A percentile compares a stretch with the other conserved stretches of the same genome.
Evolutionary conservation across 2,113 vertebrate genomes (phyloP).

Genomic region (Heloderma charlesbogerti): DNA sequence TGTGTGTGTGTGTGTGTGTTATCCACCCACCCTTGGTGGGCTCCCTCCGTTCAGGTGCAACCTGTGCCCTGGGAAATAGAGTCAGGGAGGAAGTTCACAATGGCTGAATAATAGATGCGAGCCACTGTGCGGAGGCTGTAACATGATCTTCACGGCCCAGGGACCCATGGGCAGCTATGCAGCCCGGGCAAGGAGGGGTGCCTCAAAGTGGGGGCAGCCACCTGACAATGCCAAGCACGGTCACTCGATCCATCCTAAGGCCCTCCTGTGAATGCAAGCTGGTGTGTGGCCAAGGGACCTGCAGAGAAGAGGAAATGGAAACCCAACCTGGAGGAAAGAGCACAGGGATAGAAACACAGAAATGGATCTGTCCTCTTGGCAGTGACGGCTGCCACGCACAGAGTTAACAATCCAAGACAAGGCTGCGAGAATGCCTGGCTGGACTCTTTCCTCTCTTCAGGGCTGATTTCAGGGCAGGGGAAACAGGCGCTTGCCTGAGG

Average conservation of each 20-base stretch:
- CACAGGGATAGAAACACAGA: background rate
- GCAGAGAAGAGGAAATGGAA: constrained; percentile 49
- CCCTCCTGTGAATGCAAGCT: constrained; percentile 65
- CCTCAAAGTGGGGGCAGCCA: constrained; percentile 45
- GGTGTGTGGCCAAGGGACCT: constrained; percentile 57
- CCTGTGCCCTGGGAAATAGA: constrained; percentile 20
- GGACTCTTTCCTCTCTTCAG: background rate
- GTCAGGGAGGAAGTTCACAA: constrained; percentile 18
- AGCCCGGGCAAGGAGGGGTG: constrained; percentile 37
- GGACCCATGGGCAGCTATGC: constrained; percentile 46
- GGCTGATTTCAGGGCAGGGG: background rate
- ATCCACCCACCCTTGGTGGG: background rate
- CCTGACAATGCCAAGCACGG: constrained; percentile 55
- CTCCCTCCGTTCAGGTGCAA: background rate
- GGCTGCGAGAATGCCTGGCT: background rate
- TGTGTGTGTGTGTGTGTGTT: too few relatives aligned
- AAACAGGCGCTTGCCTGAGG: background rate
- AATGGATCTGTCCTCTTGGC: background rate
- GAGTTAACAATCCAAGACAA: background rate
- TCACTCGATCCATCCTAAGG: constrained; percentile 66
- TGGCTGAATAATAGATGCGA: constrained; percentile 72
- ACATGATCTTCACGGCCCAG: constrained; percentile 57
- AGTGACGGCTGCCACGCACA: background rate
- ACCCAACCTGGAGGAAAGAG: constrained; percentile 27
- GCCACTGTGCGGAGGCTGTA: constrained; percentile 66